Evolutionary conservation across 2,888 invertebrate species (phyloP), one percentile per base, ranked within the genome.

Genomic region (Griposia aprilina): DNA sequence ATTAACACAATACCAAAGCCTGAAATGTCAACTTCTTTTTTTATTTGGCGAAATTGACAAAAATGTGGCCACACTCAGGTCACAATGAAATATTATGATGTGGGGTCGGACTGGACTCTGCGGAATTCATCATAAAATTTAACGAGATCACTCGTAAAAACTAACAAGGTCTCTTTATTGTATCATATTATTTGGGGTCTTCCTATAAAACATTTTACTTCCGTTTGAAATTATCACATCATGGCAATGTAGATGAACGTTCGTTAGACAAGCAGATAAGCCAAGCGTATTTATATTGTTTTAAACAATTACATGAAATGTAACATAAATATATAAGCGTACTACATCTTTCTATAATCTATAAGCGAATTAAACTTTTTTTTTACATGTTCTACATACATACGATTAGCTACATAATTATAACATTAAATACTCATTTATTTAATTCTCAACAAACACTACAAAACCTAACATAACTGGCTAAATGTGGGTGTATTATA

Each of bases 131-230:
- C 60, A 79, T 88, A 82, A 78, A 84, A 74, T 74, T 65, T 85
- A 86, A 88, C 70, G 57, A 86, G 80, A 65, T n/a, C 52, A 65
- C 81, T 84, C 85, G 83, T 93, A 91, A 92, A 92, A 92, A 90
- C 89, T 91, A 92, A 92, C 90, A 90, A 93, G 57, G 87, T 77
- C 76, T 82, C 80, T 87, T 87, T 80, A 74, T 80, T 66, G 55
- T 60, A 57, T 74, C 63, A 50, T 65, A 13, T 70, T 82, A 57
- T 82, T 84, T 68, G 62, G 63, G 52, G 30, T 65, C 36, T 50
- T 23, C 67, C 60, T 48, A n/a, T n/a, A 66, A 70, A 66, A 66
- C 8, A 45, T 41, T 30, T 57, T 66, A 60, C n/a, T 67, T 57
- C 52, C 26, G 26, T 68, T 36, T 50, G 55, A 77, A 57, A 41